Conservation (phyloP, 2,797 vertebrate species). For the Pristis pectinata region DNA sequence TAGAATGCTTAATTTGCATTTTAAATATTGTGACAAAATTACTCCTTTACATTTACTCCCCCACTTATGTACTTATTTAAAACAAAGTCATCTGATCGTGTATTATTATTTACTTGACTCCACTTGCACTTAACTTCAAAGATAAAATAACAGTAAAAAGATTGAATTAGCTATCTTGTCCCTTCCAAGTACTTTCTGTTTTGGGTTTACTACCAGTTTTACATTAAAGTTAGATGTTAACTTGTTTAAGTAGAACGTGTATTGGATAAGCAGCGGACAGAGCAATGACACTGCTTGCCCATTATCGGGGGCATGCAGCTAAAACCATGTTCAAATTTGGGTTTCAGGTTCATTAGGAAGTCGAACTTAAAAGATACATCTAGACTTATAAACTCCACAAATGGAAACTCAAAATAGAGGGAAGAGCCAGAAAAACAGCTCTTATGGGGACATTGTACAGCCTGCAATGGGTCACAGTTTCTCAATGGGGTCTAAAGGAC, state of each 20-base stretch:
- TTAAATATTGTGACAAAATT: background rate
- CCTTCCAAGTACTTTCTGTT: background rate
- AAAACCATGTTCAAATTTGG: background rate
- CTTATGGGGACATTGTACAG: background rate
- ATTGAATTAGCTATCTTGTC: background rate
- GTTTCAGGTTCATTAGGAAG: background rate
- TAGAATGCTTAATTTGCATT: background rate
- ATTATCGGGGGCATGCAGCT: background rate
- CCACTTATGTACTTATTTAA: background rate
- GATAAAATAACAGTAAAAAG: background rate
- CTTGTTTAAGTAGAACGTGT: background rate
- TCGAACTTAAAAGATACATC: background rate
- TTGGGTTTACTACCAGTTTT: background rate
- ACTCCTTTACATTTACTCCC: background rate
- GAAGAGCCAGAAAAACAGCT: background rate
- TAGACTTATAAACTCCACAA: no score
- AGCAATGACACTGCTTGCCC: background rate
- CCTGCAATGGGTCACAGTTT: background rate
- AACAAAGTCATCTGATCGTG: no score
- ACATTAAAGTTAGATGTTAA: background rate
- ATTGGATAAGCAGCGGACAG: no score
- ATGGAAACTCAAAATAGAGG: background rate
- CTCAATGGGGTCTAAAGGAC: no score
- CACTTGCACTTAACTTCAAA: background rate
- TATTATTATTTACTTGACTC: background rate